phyloP scores from a whole-genome alignment of 2,113 vertebrate species.

The Orycteropus afer region DNA sequence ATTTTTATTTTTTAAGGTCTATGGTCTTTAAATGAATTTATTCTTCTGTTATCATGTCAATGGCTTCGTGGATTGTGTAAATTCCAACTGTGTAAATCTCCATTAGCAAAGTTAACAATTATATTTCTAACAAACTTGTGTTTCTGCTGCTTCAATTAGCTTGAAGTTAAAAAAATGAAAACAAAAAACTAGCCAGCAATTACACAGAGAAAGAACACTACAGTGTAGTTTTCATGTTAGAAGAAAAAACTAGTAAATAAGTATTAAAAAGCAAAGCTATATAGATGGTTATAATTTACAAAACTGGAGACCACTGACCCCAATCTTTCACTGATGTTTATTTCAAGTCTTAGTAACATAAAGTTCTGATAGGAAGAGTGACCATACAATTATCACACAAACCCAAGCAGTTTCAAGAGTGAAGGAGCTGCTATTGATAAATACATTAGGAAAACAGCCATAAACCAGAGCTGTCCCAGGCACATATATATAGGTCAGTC shows the following conservation, averaged over 20 bases:
- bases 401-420: neutral
- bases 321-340: neutral
- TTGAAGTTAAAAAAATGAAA: slow-evolving; percentile 1
- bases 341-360: neutral
- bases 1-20: slow-evolving; percentile 21
- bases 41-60: neutral
- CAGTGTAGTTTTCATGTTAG: neutral
- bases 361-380: neutral
- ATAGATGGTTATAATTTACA: neutral
- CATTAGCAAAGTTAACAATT: neutral
- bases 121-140: neutral
- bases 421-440: neutral
- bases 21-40: neutral
- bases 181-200: neutral
- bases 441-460: neutral
- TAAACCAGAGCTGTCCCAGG: neutral
- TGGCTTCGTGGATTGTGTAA: neutral
- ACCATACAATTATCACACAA: neutral
- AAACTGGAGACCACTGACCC: neutral
- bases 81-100: neutral
- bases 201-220: neutral
- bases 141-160: neutral
- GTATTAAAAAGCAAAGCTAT: neutral
- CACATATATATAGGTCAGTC: neutral
- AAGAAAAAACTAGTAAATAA: slow-evolving; percentile 5